Conservation (phyloP, 2,113 vertebrate species). For the Tachysurus vachellii region DNA sequence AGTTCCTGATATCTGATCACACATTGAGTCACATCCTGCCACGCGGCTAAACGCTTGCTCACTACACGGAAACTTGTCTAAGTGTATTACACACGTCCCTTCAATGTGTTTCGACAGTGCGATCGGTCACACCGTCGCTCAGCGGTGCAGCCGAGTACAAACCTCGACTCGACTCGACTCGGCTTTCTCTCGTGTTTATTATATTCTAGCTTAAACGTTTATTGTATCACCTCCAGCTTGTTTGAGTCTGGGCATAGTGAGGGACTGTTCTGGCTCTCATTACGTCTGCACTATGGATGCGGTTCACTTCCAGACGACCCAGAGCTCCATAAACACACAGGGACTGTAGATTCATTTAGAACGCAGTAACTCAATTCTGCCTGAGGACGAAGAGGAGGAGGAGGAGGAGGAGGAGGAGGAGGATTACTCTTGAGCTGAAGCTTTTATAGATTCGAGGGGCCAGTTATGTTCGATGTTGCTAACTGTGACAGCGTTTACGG, state of each 20-base stretch:
- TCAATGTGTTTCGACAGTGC: not conserved
- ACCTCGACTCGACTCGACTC: not conserved
- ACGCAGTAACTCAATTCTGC: constrained; percentile 19
- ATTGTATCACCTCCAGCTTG: not conserved
- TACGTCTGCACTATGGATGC: constrained; percentile 4
- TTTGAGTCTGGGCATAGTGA: not conserved
- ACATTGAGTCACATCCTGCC: not conserved
- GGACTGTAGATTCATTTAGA: constrained; percentile 62
- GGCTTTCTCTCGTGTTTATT: constrained; percentile 13
- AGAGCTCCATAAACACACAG: constrained; percentile 56
- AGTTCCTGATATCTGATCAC: not conserved
- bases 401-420: constrained; percentile 6
- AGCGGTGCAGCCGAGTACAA: not conserved
- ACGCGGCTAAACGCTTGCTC: not conserved
- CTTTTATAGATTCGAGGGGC: constrained; percentile 65
- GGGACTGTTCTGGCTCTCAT: constrained; percentile 4
- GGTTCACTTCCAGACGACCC: constrained; percentile 17
- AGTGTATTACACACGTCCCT: not conserved
- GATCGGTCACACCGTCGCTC: not conserved
- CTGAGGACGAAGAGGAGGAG: not conserved
- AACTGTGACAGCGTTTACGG: not conserved
- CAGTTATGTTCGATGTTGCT: constrained; percentile 44
- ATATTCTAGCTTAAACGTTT: constrained; percentile 22
- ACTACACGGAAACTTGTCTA: not conserved
- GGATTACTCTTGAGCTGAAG: constrained; percentile 46